phyloP scores from a whole-genome alignment of 2,797 vertebrate genomes.

The Euphonia xanthogaster region DNA sequence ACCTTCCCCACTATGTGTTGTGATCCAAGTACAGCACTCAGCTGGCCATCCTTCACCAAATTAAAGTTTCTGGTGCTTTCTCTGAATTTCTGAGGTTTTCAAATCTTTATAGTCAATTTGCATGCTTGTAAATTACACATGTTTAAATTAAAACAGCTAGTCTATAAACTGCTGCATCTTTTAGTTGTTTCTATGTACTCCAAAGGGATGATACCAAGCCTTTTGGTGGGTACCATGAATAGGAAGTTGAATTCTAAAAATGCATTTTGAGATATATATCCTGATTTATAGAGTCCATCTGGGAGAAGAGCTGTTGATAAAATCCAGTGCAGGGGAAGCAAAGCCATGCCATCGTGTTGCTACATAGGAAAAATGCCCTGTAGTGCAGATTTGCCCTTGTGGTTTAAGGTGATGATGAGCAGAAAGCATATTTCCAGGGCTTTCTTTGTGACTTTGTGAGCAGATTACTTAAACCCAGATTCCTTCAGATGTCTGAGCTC shows the following conservation, averaged over 20 bases:
- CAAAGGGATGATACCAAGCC: background rate
- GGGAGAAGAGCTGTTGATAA: background rate
- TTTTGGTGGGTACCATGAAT: background rate
- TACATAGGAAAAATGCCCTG: background rate
- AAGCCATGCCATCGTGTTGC: background rate
- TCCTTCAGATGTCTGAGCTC: constrained; percentile 8
- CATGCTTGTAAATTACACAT: fast-evolving
- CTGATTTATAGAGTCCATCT: background rate
- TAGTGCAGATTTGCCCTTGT: background rate
- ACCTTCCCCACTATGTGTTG: background rate
- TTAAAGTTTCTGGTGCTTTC: background rate
- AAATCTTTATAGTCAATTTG: background rate
- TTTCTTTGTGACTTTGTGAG: background rate
- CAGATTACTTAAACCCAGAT: constrained; percentile 12
- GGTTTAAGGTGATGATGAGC: background rate
- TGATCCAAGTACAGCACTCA: background rate
- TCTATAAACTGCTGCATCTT: background rate
- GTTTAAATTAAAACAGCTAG: background rate
- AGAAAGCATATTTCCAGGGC: background rate
- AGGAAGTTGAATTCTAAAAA: background rate
- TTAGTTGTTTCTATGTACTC: background rate
- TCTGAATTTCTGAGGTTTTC: background rate
- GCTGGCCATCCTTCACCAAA: background rate
- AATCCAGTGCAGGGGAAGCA: background rate
- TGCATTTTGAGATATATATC: background rate